Evolutionary conservation across 2,888 invertebrate species (phyloP).

Genomic region (Hirtodrosophila histrioides): DNA sequence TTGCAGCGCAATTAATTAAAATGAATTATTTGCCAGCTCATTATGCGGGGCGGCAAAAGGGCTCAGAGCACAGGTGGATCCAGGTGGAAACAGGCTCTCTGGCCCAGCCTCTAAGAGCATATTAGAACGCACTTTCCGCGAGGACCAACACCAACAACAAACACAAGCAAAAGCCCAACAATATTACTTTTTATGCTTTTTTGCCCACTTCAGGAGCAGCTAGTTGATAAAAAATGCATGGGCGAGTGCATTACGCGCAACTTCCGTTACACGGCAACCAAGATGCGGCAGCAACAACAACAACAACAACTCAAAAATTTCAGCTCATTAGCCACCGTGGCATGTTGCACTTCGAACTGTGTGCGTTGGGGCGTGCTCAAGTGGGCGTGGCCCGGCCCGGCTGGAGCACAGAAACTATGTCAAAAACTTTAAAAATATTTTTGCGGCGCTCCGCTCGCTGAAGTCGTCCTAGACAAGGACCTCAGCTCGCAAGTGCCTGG

Average conservation of each 20-base stretch:
- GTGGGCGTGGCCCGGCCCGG: constrained; percentile 63
- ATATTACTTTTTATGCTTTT: background rate
- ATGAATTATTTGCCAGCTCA: constrained; percentile 43
- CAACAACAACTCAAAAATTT: constrained; percentile 13
- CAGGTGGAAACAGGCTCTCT: too few relatives aligned
- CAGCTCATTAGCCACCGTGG: constrained; percentile 66
- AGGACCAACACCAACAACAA: constrained; percentile 8
- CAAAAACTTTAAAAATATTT: constrained; percentile 79
- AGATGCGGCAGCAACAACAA: constrained; percentile 1
- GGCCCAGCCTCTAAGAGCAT: background rate
- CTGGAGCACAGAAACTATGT: constrained; percentile 67
- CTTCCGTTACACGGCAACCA: constrained; percentile 37
- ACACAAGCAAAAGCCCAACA: constrained; percentile 3
- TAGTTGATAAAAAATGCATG: constrained; percentile 71
- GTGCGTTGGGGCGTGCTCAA: constrained; percentile 64
- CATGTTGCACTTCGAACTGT: constrained; percentile 52
- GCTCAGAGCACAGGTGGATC: background rate
- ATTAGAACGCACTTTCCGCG: constrained; percentile 7
- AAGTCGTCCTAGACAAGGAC: constrained; percentile 5
- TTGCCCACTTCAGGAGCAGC: constrained; percentile 36
- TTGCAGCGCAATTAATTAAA: constrained; percentile 29
- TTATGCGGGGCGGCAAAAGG: constrained; percentile 38
- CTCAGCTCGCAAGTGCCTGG: constrained; percentile 2
- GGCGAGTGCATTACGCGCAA: constrained; percentile 62
- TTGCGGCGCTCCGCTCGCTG: constrained; percentile 9